Base-by-base conservation (phyloP, 2,113 vertebrate species). In the Rhinogobius similis region DNA sequence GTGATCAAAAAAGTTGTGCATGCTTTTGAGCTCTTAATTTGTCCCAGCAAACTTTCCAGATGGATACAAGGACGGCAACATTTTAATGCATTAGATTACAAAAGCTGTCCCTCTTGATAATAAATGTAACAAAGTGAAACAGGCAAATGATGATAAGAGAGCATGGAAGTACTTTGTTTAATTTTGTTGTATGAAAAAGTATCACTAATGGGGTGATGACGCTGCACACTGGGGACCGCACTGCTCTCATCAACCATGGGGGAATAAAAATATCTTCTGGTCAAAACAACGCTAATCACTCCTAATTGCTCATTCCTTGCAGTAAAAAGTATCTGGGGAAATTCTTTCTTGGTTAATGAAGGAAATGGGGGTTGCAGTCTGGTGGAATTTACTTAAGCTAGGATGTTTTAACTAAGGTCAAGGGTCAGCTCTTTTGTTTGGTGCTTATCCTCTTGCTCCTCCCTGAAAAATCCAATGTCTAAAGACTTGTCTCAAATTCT, bases 401-500 rank as follows among this genome's bases (percentile, higher is more conserved):
- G 73, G 61, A 64, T 65, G 65, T 59, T 81, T 67, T 70, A 26
- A 73, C 73, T 72, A 1, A 63, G 85, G 84, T 83, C 75, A 89
- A 72, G 84, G 88, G 82, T 88, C 79, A 78, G 56, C 43, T 68
- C 81, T 82, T 88, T 87, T 84, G 86, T 90, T 87, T 53, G 24
- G 26, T 1, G 29, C 0, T 3, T 64, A 62, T 59, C 43, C 29
- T 44, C 21, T 38, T 14, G 56, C 44, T 68, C 29, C n/a, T 1
- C 50, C 16, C 14, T 70, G 74, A 24, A 27, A 2, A 50, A 58
- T 20, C 29, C 4, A 1, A 61, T 21, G 23, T n/a, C 36, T 14
- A 26, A 61, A 32, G n/a, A 32, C 20, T 36, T 5, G 21, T n/a
- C 39, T 38, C 18, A 44, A 61, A 39, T 50, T 73, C 7, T 72